Evolutionary conservation across 2,797 vertebrate genomes (phyloP).

Genomic region (Sebastes oblongus): DNA sequence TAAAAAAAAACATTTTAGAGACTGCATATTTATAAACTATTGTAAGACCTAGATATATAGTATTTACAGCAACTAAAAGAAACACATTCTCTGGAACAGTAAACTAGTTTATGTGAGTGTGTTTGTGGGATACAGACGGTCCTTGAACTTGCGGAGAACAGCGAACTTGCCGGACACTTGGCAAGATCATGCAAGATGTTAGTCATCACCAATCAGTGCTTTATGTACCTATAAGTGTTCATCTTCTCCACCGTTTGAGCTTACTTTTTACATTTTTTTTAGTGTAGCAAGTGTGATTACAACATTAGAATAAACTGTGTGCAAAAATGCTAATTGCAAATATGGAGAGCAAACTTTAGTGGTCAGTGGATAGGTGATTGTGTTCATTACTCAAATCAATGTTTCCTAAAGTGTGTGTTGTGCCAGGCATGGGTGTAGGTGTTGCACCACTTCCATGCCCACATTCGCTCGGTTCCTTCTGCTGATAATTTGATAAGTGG

Average conservation of each 20-base stretch:
- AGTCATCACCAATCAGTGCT: neutral
- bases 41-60: neutral
- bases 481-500: slow-evolving; percentile 46
- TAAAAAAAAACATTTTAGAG: neutral
- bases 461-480: neutral
- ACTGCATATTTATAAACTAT: neutral
- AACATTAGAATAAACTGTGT: neutral
- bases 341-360: neutral
- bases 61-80: neutral
- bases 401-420: neutral
- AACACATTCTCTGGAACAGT: neutral
- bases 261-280: neutral
- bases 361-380: neutral
- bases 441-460: neutral
- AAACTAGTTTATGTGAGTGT: neutral
- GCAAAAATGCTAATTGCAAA: neutral
- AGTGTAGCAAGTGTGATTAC: neutral
- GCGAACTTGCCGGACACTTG: slow-evolving; percentile 6
- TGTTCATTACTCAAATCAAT: neutral
- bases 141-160: neutral
- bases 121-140: neutral
- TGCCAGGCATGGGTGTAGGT: neutral
- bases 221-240: neutral
- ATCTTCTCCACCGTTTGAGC: neutral
- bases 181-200: neutral